Evolutionary conservation across 1,140 invertebrate genomes (phyloP), one percentile per base, ranked within the genome.

Genomic region (Matsumurasca onukii): DNA sequence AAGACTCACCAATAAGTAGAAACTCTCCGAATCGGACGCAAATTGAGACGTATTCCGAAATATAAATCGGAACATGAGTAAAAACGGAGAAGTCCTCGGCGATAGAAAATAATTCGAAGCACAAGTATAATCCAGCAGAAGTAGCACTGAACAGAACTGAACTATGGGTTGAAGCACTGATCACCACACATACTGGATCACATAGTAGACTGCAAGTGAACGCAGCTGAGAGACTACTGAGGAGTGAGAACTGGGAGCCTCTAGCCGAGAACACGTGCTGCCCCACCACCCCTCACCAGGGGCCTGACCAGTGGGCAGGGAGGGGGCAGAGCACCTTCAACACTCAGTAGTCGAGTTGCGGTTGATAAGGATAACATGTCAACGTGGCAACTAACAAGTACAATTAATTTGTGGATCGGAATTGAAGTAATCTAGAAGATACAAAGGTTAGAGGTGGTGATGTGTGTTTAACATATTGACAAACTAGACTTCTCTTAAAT

Each of bases 1-100:
- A n/a, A n/a, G 27, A 63, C 61, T 63, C 31, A 63, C 61, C 29
- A 31, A 31, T 34, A 20, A 31, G 29, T 31, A 13, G 27, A 34
- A 25, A 63, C 61, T 20, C 61, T 63, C 61, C 61, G 61, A 63
- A 3, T 30, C n/a, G 61, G 61, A 20, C n/a, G 31, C 29, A 63
- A 63, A 3, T 59, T 12, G 61, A 31, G 25, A 34, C 61, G 31
- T 63, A 63, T 63, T 63, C 61, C 61, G 29, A 34, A 31, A 63
- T 20, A 63, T 31, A 34, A 31, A 31, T 15, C 29, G 61, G 29
- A 63, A 63, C 61, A 63, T 63, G 29, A 34, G 61, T 63, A 20
- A 52, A 52, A 5, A 52, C 49, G 22, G 22, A 5, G 13, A 24
- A 52, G 49, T 52, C 49, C 49, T 5, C 20, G 5, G 49, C 49